These are phyloP conservation scores for Caenorhabditis macrosperma DNA, from an alignment of 2,888 invertebrate genomes.

Conservation along the genomic window DNA sequence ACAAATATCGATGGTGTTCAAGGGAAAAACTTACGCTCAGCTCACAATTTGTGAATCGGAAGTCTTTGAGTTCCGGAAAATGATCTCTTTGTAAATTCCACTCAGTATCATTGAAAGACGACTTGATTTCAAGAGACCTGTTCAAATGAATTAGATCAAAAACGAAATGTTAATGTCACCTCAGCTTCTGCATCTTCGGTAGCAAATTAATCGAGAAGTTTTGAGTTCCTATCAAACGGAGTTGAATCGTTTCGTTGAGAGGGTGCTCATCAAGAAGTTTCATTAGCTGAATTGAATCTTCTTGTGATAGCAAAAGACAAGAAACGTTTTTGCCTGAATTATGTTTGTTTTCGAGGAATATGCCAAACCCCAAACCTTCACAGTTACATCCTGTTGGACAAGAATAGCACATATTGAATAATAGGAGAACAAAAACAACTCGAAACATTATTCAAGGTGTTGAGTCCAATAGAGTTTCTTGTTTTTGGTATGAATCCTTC, in stretches of 20 bases:
- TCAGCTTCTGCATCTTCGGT: constrained; percentile 7
- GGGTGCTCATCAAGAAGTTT: constrained; percentile 3
- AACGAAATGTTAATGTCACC: background rate
- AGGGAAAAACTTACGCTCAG: constrained; percentile 8
- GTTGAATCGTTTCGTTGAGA: constrained; percentile 12
- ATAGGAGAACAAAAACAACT: too few species aligned
- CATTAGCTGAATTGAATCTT: too few species aligned
- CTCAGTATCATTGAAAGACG: background rate
- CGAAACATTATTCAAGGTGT: too few species aligned
- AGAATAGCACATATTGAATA: too few species aligned
- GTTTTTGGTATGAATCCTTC: too few species aligned
- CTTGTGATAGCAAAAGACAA: too few species aligned
- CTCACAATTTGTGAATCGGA: constrained; percentile 25
- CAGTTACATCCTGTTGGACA: too few species aligned
- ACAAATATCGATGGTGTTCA: too few species aligned
- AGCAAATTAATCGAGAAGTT: constrained; percentile 13
- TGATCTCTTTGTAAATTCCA: constrained; percentile 20
- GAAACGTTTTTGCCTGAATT: too few species aligned
- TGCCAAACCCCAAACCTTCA: too few species aligned
- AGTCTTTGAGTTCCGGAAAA: constrained; percentile 26
- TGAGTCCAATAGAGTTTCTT: too few species aligned
- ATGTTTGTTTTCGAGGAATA: too few species aligned
- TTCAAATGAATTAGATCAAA: background rate
- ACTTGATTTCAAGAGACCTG: constrained; percentile 1
- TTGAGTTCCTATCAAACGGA: background rate